Evolutionary conservation across 2,113 vertebrate species (phyloP).

Genomic region (Phylloscopus trochiloides): DNA sequence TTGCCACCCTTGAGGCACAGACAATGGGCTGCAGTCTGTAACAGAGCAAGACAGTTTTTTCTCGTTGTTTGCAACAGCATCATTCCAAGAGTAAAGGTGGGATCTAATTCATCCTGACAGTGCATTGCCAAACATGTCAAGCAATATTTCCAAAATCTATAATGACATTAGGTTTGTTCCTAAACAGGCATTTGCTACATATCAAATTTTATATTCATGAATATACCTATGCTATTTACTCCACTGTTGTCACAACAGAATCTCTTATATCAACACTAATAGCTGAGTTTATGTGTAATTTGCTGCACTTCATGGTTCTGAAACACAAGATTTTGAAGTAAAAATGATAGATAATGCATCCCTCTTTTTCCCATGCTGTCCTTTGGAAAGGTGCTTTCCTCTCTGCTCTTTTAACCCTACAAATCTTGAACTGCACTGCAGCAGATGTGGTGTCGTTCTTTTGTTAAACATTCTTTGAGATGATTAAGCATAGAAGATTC

Average conservation of each 20-base stretch:
- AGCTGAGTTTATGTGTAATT: background rate
- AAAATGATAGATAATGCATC: background rate
- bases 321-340: background rate
- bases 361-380: background rate
- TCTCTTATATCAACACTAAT: background rate
- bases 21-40: background rate
- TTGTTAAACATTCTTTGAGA: background rate
- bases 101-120: background rate
- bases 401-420: background rate
- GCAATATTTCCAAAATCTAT: background rate
- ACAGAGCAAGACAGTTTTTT: background rate
- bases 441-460: background rate
- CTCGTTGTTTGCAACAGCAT: fast-evolving
- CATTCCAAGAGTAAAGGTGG: background rate
- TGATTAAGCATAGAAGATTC: background rate
- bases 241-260: background rate
- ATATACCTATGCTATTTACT: background rate
- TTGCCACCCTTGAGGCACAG: background rate
- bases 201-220: background rate
- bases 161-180: background rate
- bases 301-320: background rate
- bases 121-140: background rate
- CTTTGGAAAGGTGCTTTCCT: background rate
- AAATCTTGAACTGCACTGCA: background rate
- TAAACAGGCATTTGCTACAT: background rate